A percentile compares a stretch with the other conserved stretches of the same genome.
These are phyloP conservation scores for Macropus fuliginosus DNA, from an alignment of 2,797 vertebrate genomes.

Conservation along the genomic window DNA sequence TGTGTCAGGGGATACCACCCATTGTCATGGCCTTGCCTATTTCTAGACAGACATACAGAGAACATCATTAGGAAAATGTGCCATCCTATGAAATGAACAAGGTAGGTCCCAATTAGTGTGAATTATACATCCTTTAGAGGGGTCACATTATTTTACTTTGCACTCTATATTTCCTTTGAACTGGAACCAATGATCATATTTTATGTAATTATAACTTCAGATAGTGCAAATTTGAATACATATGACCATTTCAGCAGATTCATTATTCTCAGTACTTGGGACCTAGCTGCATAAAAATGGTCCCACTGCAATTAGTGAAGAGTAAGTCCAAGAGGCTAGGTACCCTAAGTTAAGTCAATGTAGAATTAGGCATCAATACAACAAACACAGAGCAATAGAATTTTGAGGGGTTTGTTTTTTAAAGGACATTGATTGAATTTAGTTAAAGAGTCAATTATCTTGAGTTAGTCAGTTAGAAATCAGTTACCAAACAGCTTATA, in stretches of 20 bases:
- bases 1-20: background rate
- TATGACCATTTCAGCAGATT: background rate
- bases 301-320: background rate
- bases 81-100: background rate
- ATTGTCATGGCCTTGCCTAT: background rate
- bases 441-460: background rate
- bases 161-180: background rate
- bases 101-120: background rate
- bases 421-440: background rate
- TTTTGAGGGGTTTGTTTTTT: background rate
- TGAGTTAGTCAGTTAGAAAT: background rate
- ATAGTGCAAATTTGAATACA: background rate
- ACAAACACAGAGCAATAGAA: background rate
- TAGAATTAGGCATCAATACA: background rate
- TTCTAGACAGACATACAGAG: background rate
- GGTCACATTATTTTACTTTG: background rate
- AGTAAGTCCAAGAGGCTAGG: background rate
- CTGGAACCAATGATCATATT: background rate
- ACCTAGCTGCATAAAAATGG: background rate
- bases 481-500: background rate
- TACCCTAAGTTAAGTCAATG: background rate
- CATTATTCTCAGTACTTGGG: background rate
- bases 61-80: background rate
- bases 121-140: background rate
- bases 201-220: background rate